Evolutionary conservation across 2,888 invertebrate genomes (phyloP).

Genomic region (Eurytoma adleriae): DNA sequence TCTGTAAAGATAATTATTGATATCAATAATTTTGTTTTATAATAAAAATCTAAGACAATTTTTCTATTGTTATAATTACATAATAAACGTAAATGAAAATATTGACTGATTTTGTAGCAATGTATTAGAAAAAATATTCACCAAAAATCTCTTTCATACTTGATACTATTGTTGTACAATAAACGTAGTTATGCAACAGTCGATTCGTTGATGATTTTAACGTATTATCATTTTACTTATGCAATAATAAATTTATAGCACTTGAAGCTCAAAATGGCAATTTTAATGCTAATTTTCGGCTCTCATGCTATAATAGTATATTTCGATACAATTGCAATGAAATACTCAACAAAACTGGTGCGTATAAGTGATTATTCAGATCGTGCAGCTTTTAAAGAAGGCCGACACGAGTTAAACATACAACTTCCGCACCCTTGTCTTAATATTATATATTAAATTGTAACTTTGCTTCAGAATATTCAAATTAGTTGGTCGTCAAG

Average conservation of each 20-base stretch:
- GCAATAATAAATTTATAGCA: too few relatives aligned
- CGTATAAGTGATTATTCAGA: too few relatives aligned
- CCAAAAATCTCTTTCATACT: constrained; percentile 26
- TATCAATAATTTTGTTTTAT: constrained; percentile 7
- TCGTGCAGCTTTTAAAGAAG: too few relatives aligned
- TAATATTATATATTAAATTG: not conserved
- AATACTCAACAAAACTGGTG: too few relatives aligned
- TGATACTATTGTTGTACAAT: constrained; percentile 32
- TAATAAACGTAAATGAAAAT: constrained; percentile 16
- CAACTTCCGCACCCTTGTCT: too few relatives aligned
- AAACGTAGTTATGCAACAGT: constrained; percentile 24
- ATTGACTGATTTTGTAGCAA: constrained; percentile 45
- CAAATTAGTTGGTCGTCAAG: not conserved
- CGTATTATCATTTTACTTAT: not conserved
- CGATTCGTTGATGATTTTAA: constrained; percentile 9
- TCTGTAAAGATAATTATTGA: not conserved
- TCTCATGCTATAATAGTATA: too few relatives aligned
- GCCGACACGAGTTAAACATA: too few relatives aligned
- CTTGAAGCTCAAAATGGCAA: too few relatives aligned
- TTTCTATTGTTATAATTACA: not conserved
- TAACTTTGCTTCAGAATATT: not conserved
- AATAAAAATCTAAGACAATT: too few relatives aligned
- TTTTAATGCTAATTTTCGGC: too few relatives aligned
- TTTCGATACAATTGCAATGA: too few relatives aligned
- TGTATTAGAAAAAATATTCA: constrained; percentile 18